Conservation (phyloP, 2,797 vertebrate genomes). For the Dendrocincla fuliginosa region DNA sequence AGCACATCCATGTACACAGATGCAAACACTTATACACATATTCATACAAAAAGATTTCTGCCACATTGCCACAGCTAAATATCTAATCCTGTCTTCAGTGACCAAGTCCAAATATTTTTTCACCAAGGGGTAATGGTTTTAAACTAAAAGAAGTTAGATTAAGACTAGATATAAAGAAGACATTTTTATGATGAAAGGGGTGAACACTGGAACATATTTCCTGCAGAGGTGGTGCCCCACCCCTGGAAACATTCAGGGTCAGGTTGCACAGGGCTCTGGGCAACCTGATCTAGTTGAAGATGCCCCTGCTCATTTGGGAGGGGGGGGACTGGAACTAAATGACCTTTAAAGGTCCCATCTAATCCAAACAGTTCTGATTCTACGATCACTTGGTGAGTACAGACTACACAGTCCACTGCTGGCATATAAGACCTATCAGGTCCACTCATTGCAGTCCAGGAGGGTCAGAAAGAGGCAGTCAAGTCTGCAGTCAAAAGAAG, state of each 20-base stretch:
- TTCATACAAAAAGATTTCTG: neutral
- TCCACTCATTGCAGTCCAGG: neutral
- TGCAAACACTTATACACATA: neutral
- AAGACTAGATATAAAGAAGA: neutral
- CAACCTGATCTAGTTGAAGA: neutral
- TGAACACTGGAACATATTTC: neutral
- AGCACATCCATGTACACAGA: neutral
- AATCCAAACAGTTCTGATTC: neutral
- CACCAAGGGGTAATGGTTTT: neutral
- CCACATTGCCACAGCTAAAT: neutral
- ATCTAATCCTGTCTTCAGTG: neutral
- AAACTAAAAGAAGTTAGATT: neutral
- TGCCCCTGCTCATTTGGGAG: neutral
- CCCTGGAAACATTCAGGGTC: neutral
- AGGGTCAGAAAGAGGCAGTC: neutral
- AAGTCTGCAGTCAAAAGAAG: neutral
- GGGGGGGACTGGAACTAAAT: neutral
- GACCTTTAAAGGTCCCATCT: neutral
- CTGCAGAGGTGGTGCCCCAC: neutral
- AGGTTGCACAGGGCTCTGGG: neutral
- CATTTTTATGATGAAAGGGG: neutral
- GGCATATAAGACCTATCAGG: neutral
- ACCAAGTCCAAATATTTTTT: neutral
- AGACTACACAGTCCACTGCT: neutral
- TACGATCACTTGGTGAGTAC: neutral